Conservation (phyloP, 2,113 vertebrate genomes). For the Clinocottus analis region DNA sequence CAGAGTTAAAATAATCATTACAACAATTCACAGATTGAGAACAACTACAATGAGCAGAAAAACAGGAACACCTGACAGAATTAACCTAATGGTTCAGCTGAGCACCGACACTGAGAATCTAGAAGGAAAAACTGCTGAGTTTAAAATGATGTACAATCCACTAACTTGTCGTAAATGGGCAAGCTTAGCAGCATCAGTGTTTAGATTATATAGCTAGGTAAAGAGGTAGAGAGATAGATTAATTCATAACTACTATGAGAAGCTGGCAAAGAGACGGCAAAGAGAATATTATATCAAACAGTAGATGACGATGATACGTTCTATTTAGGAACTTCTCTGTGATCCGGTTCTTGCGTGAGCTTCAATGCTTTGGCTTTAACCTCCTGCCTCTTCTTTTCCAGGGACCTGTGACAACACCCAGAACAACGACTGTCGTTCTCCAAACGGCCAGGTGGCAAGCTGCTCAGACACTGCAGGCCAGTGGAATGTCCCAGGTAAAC, state of each 20-base stretch:
- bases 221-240: no score
- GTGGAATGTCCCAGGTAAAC: constrained; percentile 78
- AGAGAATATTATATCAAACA: not conserved
- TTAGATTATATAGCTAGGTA: no score
- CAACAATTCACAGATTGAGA: not conserved
- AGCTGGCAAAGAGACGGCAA: no score
- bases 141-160: not conserved
- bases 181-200: no score
- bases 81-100: not conserved
- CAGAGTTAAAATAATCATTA: not conserved
- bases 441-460: constrained; percentile 77
- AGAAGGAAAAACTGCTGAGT: not conserved
- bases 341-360: not conserved
- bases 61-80: not conserved
- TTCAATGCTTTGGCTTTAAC: not conserved
- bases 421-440: constrained; percentile 87
- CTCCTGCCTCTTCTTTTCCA: constrained; percentile 52
- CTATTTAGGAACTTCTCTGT: not conserved
- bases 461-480: constrained; percentile 82
- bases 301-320: not conserved
- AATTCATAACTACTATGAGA: no score
- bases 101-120: not conserved
- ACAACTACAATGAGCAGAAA: not conserved
- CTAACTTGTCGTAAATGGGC: not conserved
- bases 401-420: constrained; percentile 89